Conservation (phyloP, 2,113 vertebrate species). For the Leiothrix lutea region DNA sequence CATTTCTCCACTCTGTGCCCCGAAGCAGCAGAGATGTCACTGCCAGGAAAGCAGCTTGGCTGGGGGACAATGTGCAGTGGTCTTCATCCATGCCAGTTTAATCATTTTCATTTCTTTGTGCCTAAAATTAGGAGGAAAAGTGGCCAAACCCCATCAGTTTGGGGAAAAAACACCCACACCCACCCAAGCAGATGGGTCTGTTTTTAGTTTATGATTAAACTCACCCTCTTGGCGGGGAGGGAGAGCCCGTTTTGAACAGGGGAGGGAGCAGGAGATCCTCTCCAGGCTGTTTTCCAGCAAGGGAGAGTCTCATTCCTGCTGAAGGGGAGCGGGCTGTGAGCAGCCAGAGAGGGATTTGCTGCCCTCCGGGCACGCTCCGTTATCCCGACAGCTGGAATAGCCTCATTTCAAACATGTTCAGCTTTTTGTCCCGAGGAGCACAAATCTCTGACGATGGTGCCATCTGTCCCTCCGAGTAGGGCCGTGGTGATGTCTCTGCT, state of each 20-base stretch:
- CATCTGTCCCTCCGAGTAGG: neutral
- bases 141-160: neutral
- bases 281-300: neutral
- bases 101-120: neutral
- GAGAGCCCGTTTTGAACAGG: neutral
- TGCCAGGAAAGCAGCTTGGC: neutral
- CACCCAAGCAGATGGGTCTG: neutral
- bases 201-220: neutral
- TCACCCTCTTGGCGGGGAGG: neutral
- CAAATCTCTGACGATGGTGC: neutral
- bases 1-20: neutral
- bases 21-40: neutral
- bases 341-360: neutral
- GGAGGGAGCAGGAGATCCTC: neutral
- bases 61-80: neutral
- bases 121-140: neutral
- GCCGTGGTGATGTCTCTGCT: neutral
- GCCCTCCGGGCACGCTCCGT: fast-evolving
- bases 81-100: neutral
- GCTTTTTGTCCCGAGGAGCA: neutral
- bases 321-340: neutral
- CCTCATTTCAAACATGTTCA: neutral
- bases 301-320: neutral
- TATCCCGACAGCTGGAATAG: neutral
- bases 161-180: neutral